Base-by-base conservation (phyloP, 2,797 vertebrate genomes). In the Psittacula derbiana region DNA sequence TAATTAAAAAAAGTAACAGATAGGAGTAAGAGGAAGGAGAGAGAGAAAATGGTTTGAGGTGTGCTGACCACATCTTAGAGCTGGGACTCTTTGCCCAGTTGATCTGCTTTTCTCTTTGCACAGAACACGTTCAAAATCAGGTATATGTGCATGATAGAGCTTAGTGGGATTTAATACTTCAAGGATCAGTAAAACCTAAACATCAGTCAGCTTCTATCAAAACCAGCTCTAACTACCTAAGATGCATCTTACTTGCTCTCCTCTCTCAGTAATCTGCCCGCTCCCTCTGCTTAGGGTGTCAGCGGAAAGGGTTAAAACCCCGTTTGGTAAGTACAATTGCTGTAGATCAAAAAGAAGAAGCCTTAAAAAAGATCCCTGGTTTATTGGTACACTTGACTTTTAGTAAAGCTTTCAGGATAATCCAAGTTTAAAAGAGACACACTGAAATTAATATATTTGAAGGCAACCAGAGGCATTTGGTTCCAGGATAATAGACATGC, bases 51-150 rank as follows among this genome's bases (percentile, higher is more conserved):
- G 3, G 11, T 78, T 43, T 69, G 61, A 72, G 60, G 30, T 23
- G 1, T 84, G 25, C 66, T 62, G 80, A 62, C 65, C 46, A 79
- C 25, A 21, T 88, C 46, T 90, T 83, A 41, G 36, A 72, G 20
- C 58, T 92, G n/a, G 75, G 16, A 67, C 18, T 86, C 20, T 89
- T 87, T 85, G 21, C 27, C 9, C 23, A 40, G 41, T 28, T 92
- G 74, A 74, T 86, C 73, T 90, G 55, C 41, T 90, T 91, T 94
- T 83, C 46, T 82, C 19, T 80, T 90, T 95, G 65, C 70, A 50
- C 62, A 79, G 85, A 83, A 31, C 30, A 14, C 66, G 46, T 79
- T 95, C 86, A 70, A 58, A 93, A 84, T 81, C 70, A 31, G 61
- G 46, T 86, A 70, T 88, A 21, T 44, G 19, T 79, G 16, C 13